Conservation (phyloP, 2,888 invertebrate genomes). For the Brachyopa scutellaris region DNA sequence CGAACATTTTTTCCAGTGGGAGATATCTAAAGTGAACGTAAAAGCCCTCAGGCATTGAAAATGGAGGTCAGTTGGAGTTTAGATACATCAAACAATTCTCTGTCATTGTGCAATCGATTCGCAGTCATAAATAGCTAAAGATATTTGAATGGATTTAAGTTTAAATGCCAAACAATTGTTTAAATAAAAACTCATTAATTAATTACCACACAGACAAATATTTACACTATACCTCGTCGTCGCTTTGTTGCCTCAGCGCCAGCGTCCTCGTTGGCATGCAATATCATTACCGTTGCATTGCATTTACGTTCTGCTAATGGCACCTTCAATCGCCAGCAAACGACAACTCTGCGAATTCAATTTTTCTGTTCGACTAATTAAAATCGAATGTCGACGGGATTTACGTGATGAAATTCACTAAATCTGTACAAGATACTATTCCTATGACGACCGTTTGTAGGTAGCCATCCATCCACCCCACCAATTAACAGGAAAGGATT, state of each 20-base stretch:
- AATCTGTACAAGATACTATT: conserved; percentile 27
- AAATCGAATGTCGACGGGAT: conserved; percentile 57
- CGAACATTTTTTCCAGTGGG: neutral
- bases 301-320: neutral
- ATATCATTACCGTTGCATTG: neutral
- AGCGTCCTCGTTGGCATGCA: neutral
- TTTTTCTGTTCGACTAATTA: conserved; percentile 60
- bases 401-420: conserved; percentile 54
- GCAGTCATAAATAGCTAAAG: no score
- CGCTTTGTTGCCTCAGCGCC: conserved; percentile 10
- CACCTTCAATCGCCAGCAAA: neutral
- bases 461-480: neutral
- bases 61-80: no score
- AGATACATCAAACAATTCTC: no score
- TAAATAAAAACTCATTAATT: conserved; percentile 38
- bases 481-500: conserved; percentile 1
- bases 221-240: neutral
- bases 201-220: conserved; percentile 1
- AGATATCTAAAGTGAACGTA: neutral
- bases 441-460: neutral
- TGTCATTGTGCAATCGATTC: no score
- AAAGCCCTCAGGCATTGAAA: no score
- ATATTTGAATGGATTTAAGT: no score
- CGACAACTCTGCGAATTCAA: conserved; percentile 2
- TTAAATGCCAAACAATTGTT: neutral